Conservation (phyloP, 2,888 invertebrate genomes). For the Periphyllus acericola region DNA sequence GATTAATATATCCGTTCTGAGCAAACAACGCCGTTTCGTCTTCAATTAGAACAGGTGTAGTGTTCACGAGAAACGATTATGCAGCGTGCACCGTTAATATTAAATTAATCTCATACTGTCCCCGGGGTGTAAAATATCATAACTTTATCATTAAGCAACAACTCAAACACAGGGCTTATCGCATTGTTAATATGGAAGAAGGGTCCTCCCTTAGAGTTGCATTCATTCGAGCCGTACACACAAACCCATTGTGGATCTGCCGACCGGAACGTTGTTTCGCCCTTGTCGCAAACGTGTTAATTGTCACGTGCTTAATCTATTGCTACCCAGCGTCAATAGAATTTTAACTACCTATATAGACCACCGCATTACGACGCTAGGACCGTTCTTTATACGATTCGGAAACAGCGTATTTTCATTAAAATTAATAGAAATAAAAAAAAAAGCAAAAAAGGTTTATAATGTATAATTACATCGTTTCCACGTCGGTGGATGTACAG, state of each 20-base stretch:
- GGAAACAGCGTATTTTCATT: background rate
- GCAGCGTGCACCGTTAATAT: background rate
- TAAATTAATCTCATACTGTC: slow-evolving; percentile 31
- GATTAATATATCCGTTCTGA: background rate
- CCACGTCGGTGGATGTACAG: background rate
- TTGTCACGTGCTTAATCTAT: slow-evolving; percentile 22
- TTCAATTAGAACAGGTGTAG: background rate
- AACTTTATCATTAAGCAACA: slow-evolving; percentile 42
- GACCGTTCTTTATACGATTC: background rate
- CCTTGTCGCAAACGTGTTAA: background rate
- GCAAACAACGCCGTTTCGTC: background rate
- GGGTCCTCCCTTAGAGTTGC: background rate
- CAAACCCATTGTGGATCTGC: background rate
- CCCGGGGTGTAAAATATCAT: slow-evolving; percentile 28
- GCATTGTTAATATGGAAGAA: slow-evolving; percentile 18
- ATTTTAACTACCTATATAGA: background rate
- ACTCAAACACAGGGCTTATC: slow-evolving; percentile 35
- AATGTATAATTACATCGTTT: background rate
- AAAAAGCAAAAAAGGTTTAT: too few species aligned
- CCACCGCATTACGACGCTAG: background rate
- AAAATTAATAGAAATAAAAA: too few species aligned
- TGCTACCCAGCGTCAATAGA: background rate
- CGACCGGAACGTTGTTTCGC: background rate
- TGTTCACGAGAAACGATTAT: slow-evolving; percentile 5
- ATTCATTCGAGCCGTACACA: background rate